Percentiles rank a stretch among this genome's conserved stretches.
Conservation (phyloP, 2,888 invertebrate genomes). For the Augiades crinisus region DNA sequence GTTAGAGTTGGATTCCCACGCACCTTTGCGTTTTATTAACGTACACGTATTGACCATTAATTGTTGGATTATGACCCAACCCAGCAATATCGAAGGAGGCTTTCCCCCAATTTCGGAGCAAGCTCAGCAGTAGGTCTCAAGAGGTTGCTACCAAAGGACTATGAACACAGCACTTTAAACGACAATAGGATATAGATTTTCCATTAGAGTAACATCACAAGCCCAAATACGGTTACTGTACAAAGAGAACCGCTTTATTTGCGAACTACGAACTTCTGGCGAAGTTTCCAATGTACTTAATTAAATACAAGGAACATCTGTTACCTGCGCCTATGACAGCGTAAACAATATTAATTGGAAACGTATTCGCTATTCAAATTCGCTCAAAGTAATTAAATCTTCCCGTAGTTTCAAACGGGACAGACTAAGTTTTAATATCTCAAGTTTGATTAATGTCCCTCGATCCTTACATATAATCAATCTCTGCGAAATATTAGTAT, state of each 20-base stretch:
- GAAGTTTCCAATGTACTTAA: neutral
- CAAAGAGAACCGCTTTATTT: neutral
- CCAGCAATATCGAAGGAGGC: no score
- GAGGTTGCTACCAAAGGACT: no score
- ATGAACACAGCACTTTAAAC: no score
- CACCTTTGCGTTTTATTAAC: no score
- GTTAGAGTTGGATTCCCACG: no score
- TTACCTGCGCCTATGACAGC: conserved; percentile 22
- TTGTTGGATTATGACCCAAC: no score
- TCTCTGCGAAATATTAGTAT: neutral
- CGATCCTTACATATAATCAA: neutral
- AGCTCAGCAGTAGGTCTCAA: no score
- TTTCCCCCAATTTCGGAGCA: no score
- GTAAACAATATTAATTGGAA: conserved; percentile 29
- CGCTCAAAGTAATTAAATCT: conserved; percentile 26
- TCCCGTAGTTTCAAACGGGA: conserved; percentile 7
- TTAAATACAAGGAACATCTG: neutral
- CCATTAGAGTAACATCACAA: neutral
- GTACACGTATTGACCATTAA: no score
- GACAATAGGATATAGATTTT: no score
- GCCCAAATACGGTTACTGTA: neutral
- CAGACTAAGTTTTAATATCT: conserved; percentile 11
- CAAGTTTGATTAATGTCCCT: conserved; percentile 2
- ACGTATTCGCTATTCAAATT: conserved; percentile 31
- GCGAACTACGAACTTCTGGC: no score